Base-by-base conservation (phyloP, 2,888 invertebrate genomes). In the Encarsia formosa region DNA sequence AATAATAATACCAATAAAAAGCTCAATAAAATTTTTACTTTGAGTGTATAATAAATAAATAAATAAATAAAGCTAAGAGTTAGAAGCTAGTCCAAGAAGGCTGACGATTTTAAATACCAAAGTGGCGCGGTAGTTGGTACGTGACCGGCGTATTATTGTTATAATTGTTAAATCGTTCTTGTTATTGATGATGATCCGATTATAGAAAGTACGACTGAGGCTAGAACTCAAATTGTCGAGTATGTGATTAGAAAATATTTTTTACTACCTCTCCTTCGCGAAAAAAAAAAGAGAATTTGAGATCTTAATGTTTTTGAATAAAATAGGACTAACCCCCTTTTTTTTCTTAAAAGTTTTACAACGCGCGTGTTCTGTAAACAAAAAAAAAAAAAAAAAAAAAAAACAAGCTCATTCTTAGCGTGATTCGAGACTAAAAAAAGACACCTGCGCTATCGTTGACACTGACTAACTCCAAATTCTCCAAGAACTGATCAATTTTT, bases 161-260 rank as follows among this genome's bases (percentile, higher is more conserved):
- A 49, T 50, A 53, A 53, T 50, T 56, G 53, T 51, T 56, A n/a
- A n/a, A 52, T 51, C 48, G 53, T 51, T 53, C 48, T 53, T 56
- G 56, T 56, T 56, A 53, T 53, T 40, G 31, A 52, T 55, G 31
- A 45, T 45, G 49, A 52, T 43, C 29, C 43, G 42, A 51, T 31
- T 51, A 53, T 53, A 53, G 48, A 48, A 53, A 49, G 40, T 44
- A 37, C 45, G 56, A 53, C 39, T 51, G 56, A 48, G 47, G 44
- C 48, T 53, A 56, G 44, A 26, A 50, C 50, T 53, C 47, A 45
- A 24, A 50, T 48, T 24, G 29, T n/a, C n/a, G n/a, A n/a, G n/a
- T 50, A 44, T 52, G 47, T 56, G 37, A 56, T 56, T 53, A 56
- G 19, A 53, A 23, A 42, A 58, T 56, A 54, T 59, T 56, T 59